phyloP scores from a whole-genome alignment of 2,888 invertebrate genomes.

The Bursaphelenchus okinawaensis region DNA sequence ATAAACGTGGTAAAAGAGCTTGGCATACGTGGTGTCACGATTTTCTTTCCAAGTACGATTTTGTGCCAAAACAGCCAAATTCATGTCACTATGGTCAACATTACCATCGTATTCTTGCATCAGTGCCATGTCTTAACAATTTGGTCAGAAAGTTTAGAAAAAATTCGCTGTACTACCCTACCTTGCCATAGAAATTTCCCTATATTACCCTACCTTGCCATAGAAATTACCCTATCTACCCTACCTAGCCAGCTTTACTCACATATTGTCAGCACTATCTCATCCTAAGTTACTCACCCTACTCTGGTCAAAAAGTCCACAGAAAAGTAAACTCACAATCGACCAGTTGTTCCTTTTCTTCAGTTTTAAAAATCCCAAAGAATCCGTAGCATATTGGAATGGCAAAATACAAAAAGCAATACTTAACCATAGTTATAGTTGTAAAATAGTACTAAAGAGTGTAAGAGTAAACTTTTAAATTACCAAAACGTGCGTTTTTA shows the following conservation, averaged over 20 bases:
- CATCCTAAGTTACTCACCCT: too few relatives aligned
- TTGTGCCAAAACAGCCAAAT: neutral
- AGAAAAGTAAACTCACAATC: neutral
- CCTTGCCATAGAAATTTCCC: too few relatives aligned
- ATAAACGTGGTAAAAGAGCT: neutral
- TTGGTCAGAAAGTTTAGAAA: neutral
- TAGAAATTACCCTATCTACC: too few relatives aligned
- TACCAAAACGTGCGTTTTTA: too few relatives aligned
- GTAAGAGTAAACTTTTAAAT: too few relatives aligned
- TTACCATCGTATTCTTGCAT: constrained; percentile 1
- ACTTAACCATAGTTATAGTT: too few relatives aligned
- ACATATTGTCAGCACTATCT: too few relatives aligned
- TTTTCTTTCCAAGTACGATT: neutral
- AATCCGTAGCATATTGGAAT: neutral
- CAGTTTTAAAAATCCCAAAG: neutral
- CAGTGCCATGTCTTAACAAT: neutral
- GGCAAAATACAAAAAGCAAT: neutral
- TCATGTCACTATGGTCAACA: neutral
- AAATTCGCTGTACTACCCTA: too few relatives aligned
- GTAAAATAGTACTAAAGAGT: too few relatives aligned
- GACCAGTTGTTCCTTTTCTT: neutral
- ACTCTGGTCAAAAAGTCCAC: neutral
- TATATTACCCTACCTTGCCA: too few relatives aligned
- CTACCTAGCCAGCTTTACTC: too few relatives aligned
- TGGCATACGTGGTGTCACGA: neutral